These are phyloP conservation scores for Vanessa tameamea DNA, from an alignment of 1,140 invertebrate genomes.

Conservation along the genomic window DNA sequence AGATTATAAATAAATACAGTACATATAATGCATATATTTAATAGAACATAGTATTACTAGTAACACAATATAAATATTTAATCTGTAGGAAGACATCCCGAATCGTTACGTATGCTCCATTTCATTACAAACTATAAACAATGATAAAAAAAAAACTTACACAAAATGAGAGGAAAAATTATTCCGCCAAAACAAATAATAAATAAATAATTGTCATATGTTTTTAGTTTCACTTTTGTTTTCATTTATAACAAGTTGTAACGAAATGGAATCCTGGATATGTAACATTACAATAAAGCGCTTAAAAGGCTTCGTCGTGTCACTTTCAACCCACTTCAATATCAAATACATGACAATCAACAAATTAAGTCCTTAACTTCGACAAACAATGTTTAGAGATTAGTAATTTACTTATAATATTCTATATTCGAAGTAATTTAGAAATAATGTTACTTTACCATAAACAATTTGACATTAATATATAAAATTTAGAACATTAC, in stretches of 20 bases:
- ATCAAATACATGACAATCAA: not conserved
- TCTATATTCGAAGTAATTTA: no score
- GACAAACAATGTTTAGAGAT: no score
- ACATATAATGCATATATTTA: not conserved
- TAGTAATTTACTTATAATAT: no score
- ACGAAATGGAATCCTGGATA: not conserved
- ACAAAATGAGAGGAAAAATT: no score
- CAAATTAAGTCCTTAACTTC: no score
- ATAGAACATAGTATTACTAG: not conserved
- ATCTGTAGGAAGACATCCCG: not conserved
- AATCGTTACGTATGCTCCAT: not conserved
- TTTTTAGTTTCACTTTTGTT: not conserved
- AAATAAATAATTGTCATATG: no score
- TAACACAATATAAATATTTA: slow-evolving; percentile 6
- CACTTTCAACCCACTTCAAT: not conserved
- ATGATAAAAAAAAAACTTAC: no score
- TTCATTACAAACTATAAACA: not conserved
- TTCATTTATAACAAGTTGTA: not conserved
- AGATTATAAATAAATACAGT: not conserved
- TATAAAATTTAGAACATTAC: no score
- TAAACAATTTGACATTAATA: no score
- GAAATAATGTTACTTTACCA: no score
- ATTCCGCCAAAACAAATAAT: no score
- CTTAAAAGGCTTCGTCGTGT: not conserved
- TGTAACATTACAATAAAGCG: not conserved